These are phyloP conservation scores for Montifringilla adamsi DNA, from an alignment of 2,113 vertebrate genomes.

Conservation along the genomic window DNA sequence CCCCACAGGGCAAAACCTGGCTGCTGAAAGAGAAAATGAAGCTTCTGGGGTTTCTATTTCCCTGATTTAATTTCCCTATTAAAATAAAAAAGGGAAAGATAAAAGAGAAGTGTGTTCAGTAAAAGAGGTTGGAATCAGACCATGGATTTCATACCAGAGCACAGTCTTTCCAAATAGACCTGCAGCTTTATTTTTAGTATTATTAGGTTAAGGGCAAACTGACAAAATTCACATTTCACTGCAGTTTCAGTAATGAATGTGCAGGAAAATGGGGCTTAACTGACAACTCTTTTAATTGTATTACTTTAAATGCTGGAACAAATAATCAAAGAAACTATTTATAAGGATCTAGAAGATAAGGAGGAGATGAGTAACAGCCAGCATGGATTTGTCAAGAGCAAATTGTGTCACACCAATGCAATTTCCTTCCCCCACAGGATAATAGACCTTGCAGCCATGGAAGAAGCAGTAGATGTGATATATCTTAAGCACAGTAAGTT, in stretches of 20 bases:
- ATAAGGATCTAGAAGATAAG: not conserved
- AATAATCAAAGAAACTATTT: conserved; percentile 14
- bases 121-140: not conserved
- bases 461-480: not conserved
- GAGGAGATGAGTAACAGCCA: not conserved
- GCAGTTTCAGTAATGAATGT: not conserved
- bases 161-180: not conserved
- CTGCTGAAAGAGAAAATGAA: not conserved
- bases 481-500: not conserved
- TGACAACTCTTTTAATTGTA: not conserved
- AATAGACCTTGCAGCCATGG: not conserved
- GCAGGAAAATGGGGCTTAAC: not conserved
- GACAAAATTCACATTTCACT: not conserved
- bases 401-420: not conserved
- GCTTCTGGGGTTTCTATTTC: not conserved
- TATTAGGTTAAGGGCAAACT: not conserved
- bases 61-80: not conserved
- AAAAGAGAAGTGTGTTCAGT: not conserved
- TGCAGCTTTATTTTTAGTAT: not conserved
- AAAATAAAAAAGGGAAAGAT: not conserved
- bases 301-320: not conserved
- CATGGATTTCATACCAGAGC: not conserved
- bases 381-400: conserved; percentile 1
- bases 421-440: not conserved
- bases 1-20: not conserved